Percentiles rank a stretch among this genome's conserved stretches.
Conservation (phyloP, 1,140 invertebrate species). For the Hypothenemus hampei region DNA sequence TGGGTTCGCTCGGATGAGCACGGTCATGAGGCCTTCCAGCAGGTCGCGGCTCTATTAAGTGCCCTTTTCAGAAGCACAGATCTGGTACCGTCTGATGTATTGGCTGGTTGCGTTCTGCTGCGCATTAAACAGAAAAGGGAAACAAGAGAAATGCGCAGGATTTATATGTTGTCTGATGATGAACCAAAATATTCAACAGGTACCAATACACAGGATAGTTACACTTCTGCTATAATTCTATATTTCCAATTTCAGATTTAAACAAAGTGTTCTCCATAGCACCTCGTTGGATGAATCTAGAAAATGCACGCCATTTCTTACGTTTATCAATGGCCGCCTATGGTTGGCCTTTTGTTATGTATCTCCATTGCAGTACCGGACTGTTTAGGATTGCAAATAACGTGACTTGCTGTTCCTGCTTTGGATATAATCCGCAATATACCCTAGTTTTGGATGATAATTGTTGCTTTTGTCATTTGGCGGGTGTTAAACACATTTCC, state of each 20-base stretch:
- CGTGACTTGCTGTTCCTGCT: constrained; percentile 70
- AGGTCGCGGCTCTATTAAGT: constrained; percentile 73
- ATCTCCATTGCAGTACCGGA: constrained; percentile 66
- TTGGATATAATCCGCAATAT: constrained; percentile 56
- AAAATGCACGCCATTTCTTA: constrained; percentile 69
- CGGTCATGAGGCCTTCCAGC: constrained; percentile 75
- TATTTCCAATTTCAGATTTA: constrained; percentile 41
- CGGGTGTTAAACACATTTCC: constrained; percentile 74
- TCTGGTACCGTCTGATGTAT: constrained; percentile 82
- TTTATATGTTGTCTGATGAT: constrained; percentile 62
- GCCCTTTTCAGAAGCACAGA: constrained; percentile 77
- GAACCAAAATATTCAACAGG: constrained; percentile 63
- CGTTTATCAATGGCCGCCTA: constrained; percentile 78
- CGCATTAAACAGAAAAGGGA: constrained; percentile 68
- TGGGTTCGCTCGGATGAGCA: constrained; percentile 74
- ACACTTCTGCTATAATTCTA: neutral
- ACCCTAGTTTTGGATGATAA: constrained; percentile 77
- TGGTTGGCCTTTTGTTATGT: constrained; percentile 85
- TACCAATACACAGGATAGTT: constrained; percentile 31
- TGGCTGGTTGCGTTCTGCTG: constrained; percentile 79
- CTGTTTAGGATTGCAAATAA: constrained; percentile 66
- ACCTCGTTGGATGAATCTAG: constrained; percentile 74
- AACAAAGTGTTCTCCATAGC: constrained; percentile 56
- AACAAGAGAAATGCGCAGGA: constrained; percentile 60
- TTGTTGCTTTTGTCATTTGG: constrained; percentile 83